Evolutionary conservation across 2,888 invertebrate genomes (phyloP).

Genomic region (Cremastobaeus sp.): DNA sequence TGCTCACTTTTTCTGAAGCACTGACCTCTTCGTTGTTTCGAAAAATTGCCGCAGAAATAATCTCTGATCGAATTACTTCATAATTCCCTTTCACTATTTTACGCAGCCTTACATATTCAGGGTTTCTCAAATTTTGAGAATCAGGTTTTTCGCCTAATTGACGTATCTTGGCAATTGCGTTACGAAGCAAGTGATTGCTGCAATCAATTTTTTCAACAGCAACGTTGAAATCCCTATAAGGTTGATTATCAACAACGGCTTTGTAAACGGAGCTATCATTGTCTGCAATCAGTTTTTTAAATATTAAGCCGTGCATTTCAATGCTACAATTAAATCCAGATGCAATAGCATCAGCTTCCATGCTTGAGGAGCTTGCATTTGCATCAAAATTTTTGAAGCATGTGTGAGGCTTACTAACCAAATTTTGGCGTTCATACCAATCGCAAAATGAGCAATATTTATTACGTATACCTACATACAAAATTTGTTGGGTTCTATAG

Average conservation of each 20-base stretch:
- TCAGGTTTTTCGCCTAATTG: background rate
- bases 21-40: background rate
- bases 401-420: background rate
- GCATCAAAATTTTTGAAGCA: background rate
- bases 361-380: background rate
- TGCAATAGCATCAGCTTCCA: background rate
- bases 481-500: background rate
- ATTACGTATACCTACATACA: background rate
- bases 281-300: background rate
- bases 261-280: background rate
- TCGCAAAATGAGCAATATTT: slow-evolving; percentile 1
- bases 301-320: background rate
- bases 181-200: background rate
- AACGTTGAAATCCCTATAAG: background rate
- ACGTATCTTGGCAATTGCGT: background rate
- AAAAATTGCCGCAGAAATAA: background rate
- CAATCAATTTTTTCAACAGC: slow-evolving; percentile 1
- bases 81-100: background rate
- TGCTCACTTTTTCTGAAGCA: background rate
- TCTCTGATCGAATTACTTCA: background rate
- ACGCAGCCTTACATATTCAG: background rate
- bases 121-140: background rate
- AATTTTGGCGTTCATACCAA: background rate
- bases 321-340: background rate
- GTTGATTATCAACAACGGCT: background rate